Evolutionary conservation across 2,797 vertebrate species (phyloP), one percentile per base, ranked within the genome.

Genomic region (Cynopterus sphinx): DNA sequence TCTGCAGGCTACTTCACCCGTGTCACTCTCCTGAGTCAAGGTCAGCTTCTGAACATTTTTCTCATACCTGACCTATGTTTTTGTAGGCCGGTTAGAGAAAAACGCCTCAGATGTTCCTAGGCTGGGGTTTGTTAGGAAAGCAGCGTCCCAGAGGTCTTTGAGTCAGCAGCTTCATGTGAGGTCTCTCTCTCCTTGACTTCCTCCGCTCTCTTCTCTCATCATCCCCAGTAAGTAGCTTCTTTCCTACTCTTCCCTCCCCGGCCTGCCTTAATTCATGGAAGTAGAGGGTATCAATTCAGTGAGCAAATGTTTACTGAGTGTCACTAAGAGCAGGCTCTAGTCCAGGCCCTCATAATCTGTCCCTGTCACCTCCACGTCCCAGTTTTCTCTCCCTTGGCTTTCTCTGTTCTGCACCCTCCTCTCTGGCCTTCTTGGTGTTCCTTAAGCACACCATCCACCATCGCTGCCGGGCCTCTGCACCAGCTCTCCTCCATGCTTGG

Each of bases 21-120:
- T 39, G 43, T 36, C 65, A 3, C 53, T 85, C 74, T 75, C 79
- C 39, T 41, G 81, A 78, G 61, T 91, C 79, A 94, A 63, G 92
- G 94, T 88, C 93, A 88, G 78, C 95, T 84, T 96, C 90, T 84
- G 91, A 85, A 84, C 71, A 77, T 96, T 96, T 92, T 94, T 51
- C 87, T 92, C 79, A 79, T 90, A 79, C 70, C 70, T 68, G 81
- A 93, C 89, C 93, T 90, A 22, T 87, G 65, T 88, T 96, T 85
- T 81, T 78, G 49, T 94, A 90, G 94, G 92, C 94, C 91, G 95
- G 65, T 94, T 94, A 63, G 83, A 90, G 90, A 89, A 83, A 93
- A 92, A 74, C 33, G 74, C 77, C 43, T 61, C 17, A 79, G 89
- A 71, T 85, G 91, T 95, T 95, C 82, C 3, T 0, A 71, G 91